Base-by-base conservation (phyloP, 2,888 invertebrate genomes). In the Diplazon laetatorius region DNA sequence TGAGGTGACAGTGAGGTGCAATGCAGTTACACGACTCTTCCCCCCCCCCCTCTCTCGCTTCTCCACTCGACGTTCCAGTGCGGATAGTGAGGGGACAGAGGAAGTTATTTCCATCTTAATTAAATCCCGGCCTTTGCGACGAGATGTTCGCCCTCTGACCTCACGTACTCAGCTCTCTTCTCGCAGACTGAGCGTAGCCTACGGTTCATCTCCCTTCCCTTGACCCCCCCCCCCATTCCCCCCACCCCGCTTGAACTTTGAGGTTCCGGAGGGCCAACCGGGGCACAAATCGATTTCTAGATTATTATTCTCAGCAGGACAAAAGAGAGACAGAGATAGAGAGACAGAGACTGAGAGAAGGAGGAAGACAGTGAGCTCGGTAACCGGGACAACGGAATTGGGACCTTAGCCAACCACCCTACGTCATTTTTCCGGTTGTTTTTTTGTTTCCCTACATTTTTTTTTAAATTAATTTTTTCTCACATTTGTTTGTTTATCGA, bases 31-130 rank as follows among this genome's bases (percentile, higher is more conserved):
- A 52, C 25, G n/a, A 25, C 35, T 35, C 16, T 1, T 16, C 25
- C 55, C 35, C 9, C 35, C 25, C 55, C 35, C 9, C 6, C 55
- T 30, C 16, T 35, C 30, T 5, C 30, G 4, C 30, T 30, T 30
- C 30, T 2, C 4, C 30, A 2, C 30, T 12, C 2, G 10, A 14
- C 16, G 18, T 35, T 10, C 14, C 57, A n/a, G 20, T 14, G 65
- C 25, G 52, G 50, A 50, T 20, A 65, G 20, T 65, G 65, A 65
- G 37, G 65, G 55, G 30, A 66, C 35, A 18, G 73, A 42, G 66
- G 63, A 66, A 71, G 78, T 81, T 81, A 82, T 81, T 82, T 80
- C 76, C 80, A 79, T 80, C 81, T 80, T 82, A 82, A 82, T 82
- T 76, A 80, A 82, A 83, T 78, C 73, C 66, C 59, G 59, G 74